Evolutionary conservation across 2,888 invertebrate genomes (phyloP).

Genomic region (Drosophila suboccidentalis): DNA sequence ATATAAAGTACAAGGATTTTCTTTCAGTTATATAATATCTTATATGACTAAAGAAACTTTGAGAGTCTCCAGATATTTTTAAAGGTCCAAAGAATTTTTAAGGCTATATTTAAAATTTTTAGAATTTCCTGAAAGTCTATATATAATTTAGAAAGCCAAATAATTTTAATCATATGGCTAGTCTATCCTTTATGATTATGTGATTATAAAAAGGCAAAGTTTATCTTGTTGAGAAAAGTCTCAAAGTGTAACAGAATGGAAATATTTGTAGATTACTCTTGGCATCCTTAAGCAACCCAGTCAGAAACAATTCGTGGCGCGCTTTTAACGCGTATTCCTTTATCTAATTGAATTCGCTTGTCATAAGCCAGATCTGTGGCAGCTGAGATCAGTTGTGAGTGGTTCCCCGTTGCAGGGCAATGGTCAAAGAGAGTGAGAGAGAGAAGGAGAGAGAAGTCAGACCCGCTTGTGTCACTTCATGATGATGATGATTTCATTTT

Average conservation of each 20-base stretch:
- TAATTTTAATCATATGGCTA: neutral
- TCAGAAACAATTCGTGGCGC: slow-evolving; percentile 24
- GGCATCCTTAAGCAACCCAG: slow-evolving; percentile 9
- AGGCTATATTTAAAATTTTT: too few species aligned
- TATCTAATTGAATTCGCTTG: slow-evolving; percentile 72
- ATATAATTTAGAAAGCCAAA: neutral
- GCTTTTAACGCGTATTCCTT: slow-evolving; percentile 31
- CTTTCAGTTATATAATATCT: too few species aligned
- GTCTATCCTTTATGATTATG: neutral
- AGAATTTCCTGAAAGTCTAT: too few species aligned
- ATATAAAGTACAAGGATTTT: too few species aligned
- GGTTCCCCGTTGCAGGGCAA: slow-evolving; percentile 40
- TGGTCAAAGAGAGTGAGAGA: slow-evolving; percentile 3
- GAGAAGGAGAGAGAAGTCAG: slow-evolving; percentile 2
- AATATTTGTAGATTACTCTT: slow-evolving; percentile 11
- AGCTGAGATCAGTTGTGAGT: slow-evolving; percentile 23
- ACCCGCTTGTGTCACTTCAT: slow-evolving; percentile 69
- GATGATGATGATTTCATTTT: slow-evolving; percentile 85
- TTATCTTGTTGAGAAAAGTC: neutral
- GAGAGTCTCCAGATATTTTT: too few species aligned
- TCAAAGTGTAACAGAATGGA: neutral
- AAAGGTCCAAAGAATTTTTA: too few species aligned
- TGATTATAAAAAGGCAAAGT: neutral
- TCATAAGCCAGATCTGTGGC: slow-evolving; percentile 65
- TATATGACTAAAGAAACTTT: too few species aligned